These are phyloP conservation scores for Drosophila eugracilis DNA, from an alignment of 1,140 invertebrate genomes.

Conservation along the genomic window DNA sequence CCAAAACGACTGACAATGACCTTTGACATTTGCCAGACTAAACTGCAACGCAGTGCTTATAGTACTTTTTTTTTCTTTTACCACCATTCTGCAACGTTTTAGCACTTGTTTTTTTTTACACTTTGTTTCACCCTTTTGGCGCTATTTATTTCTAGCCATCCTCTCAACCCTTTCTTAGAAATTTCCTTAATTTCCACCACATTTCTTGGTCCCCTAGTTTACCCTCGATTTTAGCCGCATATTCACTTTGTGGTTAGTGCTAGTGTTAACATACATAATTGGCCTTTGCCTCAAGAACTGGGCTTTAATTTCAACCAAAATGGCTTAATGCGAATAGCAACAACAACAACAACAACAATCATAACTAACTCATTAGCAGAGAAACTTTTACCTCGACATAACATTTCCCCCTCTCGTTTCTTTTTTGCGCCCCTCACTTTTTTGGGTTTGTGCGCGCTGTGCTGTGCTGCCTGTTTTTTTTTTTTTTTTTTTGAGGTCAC, in stretches of 20 bases:
- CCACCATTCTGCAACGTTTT: not conserved
- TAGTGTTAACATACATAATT: conserved; percentile 23
- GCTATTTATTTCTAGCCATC: not conserved
- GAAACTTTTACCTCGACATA: conserved; percentile 42
- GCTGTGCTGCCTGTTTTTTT: conserved; percentile 14
- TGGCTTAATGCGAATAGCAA: conserved; percentile 31
- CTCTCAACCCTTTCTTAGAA: not conserved
- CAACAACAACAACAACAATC: conserved; percentile 30
- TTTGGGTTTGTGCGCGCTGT: no score
- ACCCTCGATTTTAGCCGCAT: not conserved
- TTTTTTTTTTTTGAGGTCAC: conserved; percentile 78
- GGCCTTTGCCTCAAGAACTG: conserved; percentile 29
- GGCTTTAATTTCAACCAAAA: conserved; percentile 38
- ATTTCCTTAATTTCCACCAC: not conserved
- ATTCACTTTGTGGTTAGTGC: not conserved
- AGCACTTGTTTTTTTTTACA: not conserved
- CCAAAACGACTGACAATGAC: conserved; percentile 65
- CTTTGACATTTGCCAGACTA: conserved; percentile 64
- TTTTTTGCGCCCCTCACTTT: not conserved
- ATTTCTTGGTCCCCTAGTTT: no score
- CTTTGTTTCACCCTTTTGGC: not conserved
- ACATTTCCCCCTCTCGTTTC: not conserved
- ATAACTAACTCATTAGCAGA: conserved; percentile 78
- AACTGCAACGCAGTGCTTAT: conserved; percentile 18
- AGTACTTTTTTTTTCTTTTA: not conserved